These are phyloP conservation scores for Ellobium chinense DNA, from an alignment of 2,888 invertebrate genomes.

Conservation along the genomic window DNA sequence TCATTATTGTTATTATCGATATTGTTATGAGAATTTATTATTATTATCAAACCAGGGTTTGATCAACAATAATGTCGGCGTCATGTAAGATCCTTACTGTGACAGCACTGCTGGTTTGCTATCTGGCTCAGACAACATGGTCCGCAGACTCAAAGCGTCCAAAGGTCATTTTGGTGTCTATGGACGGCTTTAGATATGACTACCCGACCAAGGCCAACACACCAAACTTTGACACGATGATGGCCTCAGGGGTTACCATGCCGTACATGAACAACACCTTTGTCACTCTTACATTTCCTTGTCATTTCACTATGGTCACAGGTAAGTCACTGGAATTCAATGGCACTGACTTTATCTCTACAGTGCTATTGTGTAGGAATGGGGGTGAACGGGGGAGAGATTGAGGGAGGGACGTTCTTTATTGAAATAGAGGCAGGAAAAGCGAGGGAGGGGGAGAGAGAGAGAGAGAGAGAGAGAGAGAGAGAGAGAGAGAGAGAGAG, in stretches of 20 bases:
- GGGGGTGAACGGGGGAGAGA: background rate
- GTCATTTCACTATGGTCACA: slow-evolving; percentile 86
- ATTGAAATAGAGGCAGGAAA: too few relatives aligned
- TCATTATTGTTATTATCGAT: too few relatives aligned
- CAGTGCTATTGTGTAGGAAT: background rate
- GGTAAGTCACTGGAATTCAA: slow-evolving; percentile 75
- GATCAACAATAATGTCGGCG: too few relatives aligned
- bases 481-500: too few relatives aligned
- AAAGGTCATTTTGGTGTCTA: slow-evolving; percentile 83
- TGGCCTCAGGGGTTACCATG: slow-evolving; percentile 81
- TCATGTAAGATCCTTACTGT: too few relatives aligned
- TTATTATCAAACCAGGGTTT: too few relatives aligned
- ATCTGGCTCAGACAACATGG: too few relatives aligned
- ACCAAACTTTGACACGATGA: slow-evolving; percentile 82
- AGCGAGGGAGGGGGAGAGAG: too few relatives aligned
- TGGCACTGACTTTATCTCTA: too few relatives aligned
- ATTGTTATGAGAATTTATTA: too few relatives aligned
- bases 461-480: too few relatives aligned
- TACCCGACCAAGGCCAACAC: slow-evolving; percentile 83
- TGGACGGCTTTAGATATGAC: slow-evolving; percentile 86
- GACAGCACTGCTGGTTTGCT: too few relatives aligned
- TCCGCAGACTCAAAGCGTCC: background rate
- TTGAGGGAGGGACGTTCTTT: background rate
- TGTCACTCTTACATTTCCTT: slow-evolving; percentile 85
- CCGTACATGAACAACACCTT: slow-evolving; percentile 79